Base-by-base conservation (phyloP, 1,140 invertebrate species). In the Scaptomyza montana region DNA sequence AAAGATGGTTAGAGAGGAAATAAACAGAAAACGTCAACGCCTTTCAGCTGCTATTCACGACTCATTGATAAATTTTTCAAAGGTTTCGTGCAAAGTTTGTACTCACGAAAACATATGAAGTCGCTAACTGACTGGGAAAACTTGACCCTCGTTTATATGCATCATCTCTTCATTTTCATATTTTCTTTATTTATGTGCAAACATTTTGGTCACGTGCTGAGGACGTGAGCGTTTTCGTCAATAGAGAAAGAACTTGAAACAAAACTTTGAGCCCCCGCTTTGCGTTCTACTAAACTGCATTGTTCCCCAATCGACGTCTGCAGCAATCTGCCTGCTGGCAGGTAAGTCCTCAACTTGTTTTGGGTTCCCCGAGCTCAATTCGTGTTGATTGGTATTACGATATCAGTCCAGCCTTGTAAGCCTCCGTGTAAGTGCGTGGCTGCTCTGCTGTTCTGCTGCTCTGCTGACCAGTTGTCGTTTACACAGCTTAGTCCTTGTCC, bases 31-130 rank as follows among this genome's bases (percentile, higher is more conserved):
- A 16, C 28, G 36, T 53, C 50, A 62, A 78, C 49, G 61, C 41
- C 60, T 66, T 66, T 33, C 55, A 64, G 46, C 54, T 65, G 46
- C 56, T 55, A 60, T 39, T 66, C 65, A 63, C 80, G 61, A 59
- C 55, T 74, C 47, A 54, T 72, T 80, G 81, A 86, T 86, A 75
- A 81, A 86, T 87, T 67, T 86, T 86, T 86, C 67, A 81, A 86
- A 86, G 81, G 81, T 59, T 78, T 73, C 60, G 49, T 67, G 66
- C 60, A 19, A 75, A 81, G 60, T 75, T 77, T 49, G 49, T 13
- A 50, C 46, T 43, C 56, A 57, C 59, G 66, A 61, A 69, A 85
- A 77, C 71, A 86, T 78, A 81, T 80, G 78, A 86, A 67, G 54
- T 73, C 74, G 65, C 80, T 80, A 72, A 80, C 66, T 46, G 77